Evolutionary conservation across 2,888 invertebrate species (phyloP).

Genomic region (Polietes domitor): DNA sequence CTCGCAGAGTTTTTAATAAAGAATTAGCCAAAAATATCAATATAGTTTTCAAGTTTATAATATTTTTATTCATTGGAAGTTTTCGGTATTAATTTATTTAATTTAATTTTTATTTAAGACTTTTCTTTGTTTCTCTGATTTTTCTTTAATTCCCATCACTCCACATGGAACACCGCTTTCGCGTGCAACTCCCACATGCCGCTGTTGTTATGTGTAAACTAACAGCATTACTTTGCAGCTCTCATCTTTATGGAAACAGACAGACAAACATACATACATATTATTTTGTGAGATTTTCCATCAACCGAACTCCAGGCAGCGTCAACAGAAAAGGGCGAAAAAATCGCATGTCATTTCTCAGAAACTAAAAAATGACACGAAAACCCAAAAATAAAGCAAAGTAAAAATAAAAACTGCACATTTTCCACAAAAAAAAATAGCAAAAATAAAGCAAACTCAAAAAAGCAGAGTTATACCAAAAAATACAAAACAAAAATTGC

Average conservation of each 20-base stretch:
- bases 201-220: background rate
- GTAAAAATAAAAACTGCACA: background rate
- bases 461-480: background rate
- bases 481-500: slow-evolving; percentile 16
- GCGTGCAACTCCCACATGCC: background rate
- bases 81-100: too few species aligned
- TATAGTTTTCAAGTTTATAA: too few species aligned
- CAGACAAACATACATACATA: too few species aligned
- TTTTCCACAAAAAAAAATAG: too few species aligned
- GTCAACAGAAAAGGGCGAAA: background rate
- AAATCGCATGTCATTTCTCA: slow-evolving; percentile 33
- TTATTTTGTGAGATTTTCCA: background rate
- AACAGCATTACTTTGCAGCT: background rate
- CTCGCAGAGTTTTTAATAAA: too few species aligned
- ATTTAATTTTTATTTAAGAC: too few species aligned
- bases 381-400: background rate
- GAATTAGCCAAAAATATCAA: too few species aligned
- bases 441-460: background rate
- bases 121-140: too few species aligned
- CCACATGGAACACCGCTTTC: background rate
- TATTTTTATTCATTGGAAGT: too few species aligned
- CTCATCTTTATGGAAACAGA: background rate
- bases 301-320: background rate
- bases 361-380: slow-evolving; percentile 18
- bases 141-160: background rate